Conservation (phyloP, 2,888 invertebrate species). For the Norana najaformis region DNA sequence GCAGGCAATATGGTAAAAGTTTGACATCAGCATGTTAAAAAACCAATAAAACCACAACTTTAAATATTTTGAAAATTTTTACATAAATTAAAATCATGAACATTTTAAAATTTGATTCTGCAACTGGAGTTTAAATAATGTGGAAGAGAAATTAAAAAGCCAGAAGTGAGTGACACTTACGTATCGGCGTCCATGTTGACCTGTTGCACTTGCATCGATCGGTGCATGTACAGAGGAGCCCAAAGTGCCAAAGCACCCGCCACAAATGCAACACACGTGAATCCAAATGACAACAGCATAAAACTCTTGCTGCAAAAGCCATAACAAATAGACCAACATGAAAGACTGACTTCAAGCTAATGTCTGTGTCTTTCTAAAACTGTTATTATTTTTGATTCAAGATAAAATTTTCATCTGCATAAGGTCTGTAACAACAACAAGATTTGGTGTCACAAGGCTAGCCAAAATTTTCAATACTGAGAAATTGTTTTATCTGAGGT, state of each 20-base stretch:
- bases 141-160: neutral
- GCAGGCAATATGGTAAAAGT: neutral
- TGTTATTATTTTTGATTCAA: neutral
- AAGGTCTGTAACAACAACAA: neutral
- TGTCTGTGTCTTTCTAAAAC: neutral
- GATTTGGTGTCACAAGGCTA: neutral
- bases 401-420: neutral
- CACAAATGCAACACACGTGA: slow-evolving; percentile 96
- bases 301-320: slow-evolving; percentile 77
- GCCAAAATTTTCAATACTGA: neutral
- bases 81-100: too few species aligned
- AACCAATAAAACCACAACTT: too few species aligned
- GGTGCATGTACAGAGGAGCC: slow-evolving; percentile 84
- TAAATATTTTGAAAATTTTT: too few species aligned
- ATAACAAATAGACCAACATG: neutral
- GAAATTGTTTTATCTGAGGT: neutral
- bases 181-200: slow-evolving; percentile 25
- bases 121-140: neutral
- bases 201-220: slow-evolving; percentile 24
- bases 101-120: neutral
- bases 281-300: slow-evolving; percentile 87
- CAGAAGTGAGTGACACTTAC: neutral
- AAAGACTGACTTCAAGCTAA: neutral
- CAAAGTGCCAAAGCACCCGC: slow-evolving; percentile 95
- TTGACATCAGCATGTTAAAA: neutral